Conservation (phyloP, 2,888 invertebrate species). For the Sarcophaga subvicina region DNA sequence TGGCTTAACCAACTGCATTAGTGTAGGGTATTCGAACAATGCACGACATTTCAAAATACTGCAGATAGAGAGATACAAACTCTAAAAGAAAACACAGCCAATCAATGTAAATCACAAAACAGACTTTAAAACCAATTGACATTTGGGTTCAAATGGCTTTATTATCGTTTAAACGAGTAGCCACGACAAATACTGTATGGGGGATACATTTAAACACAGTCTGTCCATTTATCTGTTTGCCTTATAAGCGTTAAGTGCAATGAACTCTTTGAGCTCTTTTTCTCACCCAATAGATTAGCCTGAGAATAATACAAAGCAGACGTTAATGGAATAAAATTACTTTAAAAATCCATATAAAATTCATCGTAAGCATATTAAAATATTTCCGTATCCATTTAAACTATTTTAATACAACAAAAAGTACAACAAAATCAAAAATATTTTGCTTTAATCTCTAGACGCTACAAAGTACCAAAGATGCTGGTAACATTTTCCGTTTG, state of each 20-base stretch:
- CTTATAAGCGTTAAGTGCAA: slow-evolving; percentile 25
- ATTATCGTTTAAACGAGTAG: slow-evolving; percentile 54
- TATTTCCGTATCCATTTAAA: slow-evolving; percentile 43
- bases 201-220: slow-evolving; percentile 6
- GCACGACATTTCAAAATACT: too few species aligned
- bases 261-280: slow-evolving; percentile 32
- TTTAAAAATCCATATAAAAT: slow-evolving; percentile 10
- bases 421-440: background rate
- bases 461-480: background rate
- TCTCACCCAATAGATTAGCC: slow-evolving; percentile 42
- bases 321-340: background rate
- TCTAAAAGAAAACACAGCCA: slow-evolving; percentile 58
- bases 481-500: background rate
- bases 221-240: background rate
- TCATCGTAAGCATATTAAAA: slow-evolving; percentile 24
- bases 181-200: slow-evolving; percentile 18
- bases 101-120: slow-evolving; percentile 69
- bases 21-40: too few species aligned
- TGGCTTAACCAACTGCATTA: too few species aligned
- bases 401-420: background rate
- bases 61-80: background rate
- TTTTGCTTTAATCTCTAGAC: slow-evolving; percentile 10
- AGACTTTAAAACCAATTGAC: slow-evolving; percentile 68
- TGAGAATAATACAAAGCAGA: slow-evolving; percentile 12
- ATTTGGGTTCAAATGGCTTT: slow-evolving; percentile 67